Base-by-base conservation (phyloP, 2,797 vertebrate genomes). In the Gouania willdenowi region DNA sequence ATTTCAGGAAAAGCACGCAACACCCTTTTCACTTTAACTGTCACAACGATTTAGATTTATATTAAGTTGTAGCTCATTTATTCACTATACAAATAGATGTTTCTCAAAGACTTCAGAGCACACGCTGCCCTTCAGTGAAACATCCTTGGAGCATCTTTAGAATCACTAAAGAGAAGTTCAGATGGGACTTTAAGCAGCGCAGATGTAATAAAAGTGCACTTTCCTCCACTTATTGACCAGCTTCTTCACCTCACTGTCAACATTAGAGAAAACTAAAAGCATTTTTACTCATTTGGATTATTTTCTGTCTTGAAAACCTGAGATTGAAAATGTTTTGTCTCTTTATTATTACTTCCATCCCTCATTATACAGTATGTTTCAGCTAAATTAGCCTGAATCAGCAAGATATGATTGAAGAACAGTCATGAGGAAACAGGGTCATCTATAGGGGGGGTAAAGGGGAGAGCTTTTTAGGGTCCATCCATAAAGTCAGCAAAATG, bases 121-220 rank as follows among this genome's bases (percentile, higher is more conserved):
- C 17, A 41, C 13, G 17, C n/a, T 36, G 19, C 32, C 13, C 11
- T 2, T 4, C 26, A 15, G 27, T 7, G 15, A 35, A 27, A 55
- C 1, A 18, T 7, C 46, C 33, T 46, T 23, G 28, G 21, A 58
- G 25, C 27, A 15, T 28, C 25, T 53, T 21, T 41, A 40, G 16
- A 65, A 47, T 48, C 16, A 13, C 39, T 53, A 21, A 6, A 11
- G 9, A 28, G 29, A 52, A 48, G 45, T 32, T 58, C 12, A 22
- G 44, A 21, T 5, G 1, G 21, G 26, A 45, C 30, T 26, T 11
- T 22, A 27, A 51, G 35, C n/a, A 35, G 20, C 22, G 5, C 12
- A 36, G 41, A 62, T 46, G 60, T 43, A 65, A 56, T 40, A 50
- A 28, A 47, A 29, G 7, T 36, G 19, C 13, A 34, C 30, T 52